These are phyloP conservation scores for Balaeniceps rex DNA, from an alignment of 2,113 vertebrate genomes.

Conservation along the genomic window DNA sequence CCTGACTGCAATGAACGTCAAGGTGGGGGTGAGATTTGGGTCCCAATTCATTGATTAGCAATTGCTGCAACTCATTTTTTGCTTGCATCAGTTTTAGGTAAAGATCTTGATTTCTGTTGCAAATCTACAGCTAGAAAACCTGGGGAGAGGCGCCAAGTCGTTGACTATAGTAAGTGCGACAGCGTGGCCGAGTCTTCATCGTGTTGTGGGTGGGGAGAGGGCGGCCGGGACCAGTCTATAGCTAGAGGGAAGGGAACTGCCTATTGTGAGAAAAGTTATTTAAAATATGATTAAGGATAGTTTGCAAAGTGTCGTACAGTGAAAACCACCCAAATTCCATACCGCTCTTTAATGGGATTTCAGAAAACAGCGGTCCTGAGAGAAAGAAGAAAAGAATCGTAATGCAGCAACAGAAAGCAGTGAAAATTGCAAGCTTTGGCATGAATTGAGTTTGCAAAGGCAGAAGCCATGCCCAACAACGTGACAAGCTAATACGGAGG, in stretches of 20 bases:
- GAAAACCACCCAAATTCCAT: not conserved
- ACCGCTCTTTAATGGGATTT: too few species aligned
- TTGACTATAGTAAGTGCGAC: rapidly evolving
- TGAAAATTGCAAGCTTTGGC: not conserved
- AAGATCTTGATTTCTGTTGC: not conserved
- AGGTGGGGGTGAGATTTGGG: not conserved
- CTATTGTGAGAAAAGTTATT: not conserved
- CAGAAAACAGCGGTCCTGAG: not conserved
- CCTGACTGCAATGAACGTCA: not conserved
- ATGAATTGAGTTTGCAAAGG: not conserved
- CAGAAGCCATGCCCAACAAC: not conserved
- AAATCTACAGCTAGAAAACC: not conserved
- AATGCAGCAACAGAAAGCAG: not conserved
- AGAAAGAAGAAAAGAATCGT: not conserved
- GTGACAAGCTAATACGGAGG: not conserved
- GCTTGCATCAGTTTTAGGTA: not conserved
- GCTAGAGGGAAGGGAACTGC: too few species aligned
- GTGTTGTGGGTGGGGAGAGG: rapidly evolving
- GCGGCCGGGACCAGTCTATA: not conserved
- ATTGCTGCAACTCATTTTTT: not conserved
- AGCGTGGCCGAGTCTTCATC: rapidly evolving
- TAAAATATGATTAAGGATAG: not conserved
- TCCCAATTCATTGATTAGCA: not conserved
- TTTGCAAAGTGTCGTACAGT: not conserved
- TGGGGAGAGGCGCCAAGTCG: not conserved